Conservation (phyloP, 23 tunicate species). For the Clavelina lepadiformis region DNA sequence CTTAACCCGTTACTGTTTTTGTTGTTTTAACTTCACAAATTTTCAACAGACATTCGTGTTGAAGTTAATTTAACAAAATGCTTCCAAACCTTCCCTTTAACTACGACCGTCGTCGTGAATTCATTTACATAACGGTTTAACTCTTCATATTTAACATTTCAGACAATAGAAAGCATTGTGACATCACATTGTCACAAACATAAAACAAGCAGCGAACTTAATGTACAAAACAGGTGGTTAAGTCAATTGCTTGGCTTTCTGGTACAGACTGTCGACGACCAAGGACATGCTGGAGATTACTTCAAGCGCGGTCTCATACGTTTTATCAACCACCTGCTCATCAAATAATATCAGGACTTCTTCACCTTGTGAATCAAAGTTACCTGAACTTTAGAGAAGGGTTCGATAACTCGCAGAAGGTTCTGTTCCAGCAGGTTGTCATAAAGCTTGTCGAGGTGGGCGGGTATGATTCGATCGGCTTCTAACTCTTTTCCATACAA, state of each 20-base stretch:
- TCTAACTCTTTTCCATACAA: slow-evolving; percentile 59
- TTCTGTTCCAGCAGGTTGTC: slow-evolving; percentile 96
- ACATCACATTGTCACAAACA: no score
- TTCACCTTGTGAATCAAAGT: slow-evolving; percentile 93
- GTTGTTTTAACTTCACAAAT: no score
- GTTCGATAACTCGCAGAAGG: slow-evolving; percentile 87
- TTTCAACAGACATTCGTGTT: no score
- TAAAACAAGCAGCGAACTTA: no score
- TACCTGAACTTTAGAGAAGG: slow-evolving; percentile 91
- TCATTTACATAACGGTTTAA: no score
- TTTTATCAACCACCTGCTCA: slow-evolving; percentile 68
- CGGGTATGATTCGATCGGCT: slow-evolving; percentile 66
- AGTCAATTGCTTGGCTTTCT: slow-evolving; percentile 95
- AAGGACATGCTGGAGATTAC: slow-evolving; percentile 74
- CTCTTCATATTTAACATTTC: no score
- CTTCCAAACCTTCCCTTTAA: no score
- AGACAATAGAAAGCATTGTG: no score
- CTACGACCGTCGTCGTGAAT: no score
- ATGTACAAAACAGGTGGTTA: no score
- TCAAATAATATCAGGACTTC: slow-evolving; percentile 93
- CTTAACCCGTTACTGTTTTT: no score
- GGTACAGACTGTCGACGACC: slow-evolving; percentile 95
- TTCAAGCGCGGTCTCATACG: slow-evolving; percentile 81
- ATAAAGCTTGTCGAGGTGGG: slow-evolving; percentile 88
- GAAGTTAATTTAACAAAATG: no score